phyloP scores from a whole-genome alignment of 2,888 invertebrate species.

The Catonia carolina region DNA sequence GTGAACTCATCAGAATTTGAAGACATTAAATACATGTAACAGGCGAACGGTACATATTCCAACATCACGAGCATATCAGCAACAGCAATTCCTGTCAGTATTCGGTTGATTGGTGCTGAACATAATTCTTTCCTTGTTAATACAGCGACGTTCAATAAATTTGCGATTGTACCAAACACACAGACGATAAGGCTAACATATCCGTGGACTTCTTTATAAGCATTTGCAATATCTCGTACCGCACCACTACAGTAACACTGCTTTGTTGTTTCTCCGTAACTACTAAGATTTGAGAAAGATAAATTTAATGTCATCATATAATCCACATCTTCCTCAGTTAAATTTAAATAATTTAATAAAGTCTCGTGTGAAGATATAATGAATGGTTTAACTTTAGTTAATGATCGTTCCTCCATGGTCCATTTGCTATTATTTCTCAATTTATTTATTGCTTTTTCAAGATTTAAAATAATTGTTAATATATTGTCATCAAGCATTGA shows the following conservation, averaged over 20 bases:
- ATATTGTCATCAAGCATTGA: neutral
- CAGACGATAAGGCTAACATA: slow-evolving; percentile 78
- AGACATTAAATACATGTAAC: slow-evolving; percentile 59
- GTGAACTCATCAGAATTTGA: slow-evolving; percentile 53
- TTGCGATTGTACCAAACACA: slow-evolving; percentile 78
- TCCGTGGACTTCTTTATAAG: slow-evolving; percentile 66
- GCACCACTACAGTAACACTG: neutral
- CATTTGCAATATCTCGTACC: slow-evolving; percentile 51
- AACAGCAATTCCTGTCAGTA: slow-evolving; percentile 76
- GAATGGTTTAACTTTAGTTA: neutral
- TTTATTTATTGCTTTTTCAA: slow-evolving; percentile 2
- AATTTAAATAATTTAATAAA: slow-evolving; percentile 15
- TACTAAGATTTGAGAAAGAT: slow-evolving; percentile 4
- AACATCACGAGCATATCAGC: slow-evolving; percentile 87
- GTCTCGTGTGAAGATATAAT: slow-evolving; percentile 10
- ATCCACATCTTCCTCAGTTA: slow-evolving; percentile 21
- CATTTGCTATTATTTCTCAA: neutral
- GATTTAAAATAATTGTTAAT: neutral
- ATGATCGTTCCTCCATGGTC: too few species aligned
- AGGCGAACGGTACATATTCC: slow-evolving; percentile 71
- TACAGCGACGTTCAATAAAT: slow-evolving; percentile 79
- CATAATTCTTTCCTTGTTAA: slow-evolving; percentile 75
- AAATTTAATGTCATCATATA: slow-evolving; percentile 18
- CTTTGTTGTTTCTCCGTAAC: neutral
- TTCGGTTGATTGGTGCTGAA: slow-evolving; percentile 76